phyloP scores from a whole-genome alignment of 2,113 vertebrate genomes.

The Macroglossus sobrinus region DNA sequence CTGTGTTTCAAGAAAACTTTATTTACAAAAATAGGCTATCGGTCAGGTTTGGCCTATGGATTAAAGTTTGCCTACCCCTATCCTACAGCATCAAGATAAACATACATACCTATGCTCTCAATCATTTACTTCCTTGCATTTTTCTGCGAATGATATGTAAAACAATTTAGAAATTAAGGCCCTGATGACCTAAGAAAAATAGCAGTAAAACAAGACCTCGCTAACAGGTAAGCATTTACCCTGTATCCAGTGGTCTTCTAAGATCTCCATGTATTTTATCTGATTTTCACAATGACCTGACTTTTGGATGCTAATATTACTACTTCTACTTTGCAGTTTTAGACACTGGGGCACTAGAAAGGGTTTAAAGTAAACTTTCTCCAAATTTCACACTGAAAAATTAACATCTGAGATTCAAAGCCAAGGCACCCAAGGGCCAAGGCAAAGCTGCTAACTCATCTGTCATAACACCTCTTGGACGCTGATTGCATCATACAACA shows the following conservation, averaged over 20 bases:
- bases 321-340: not conserved
- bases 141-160: not conserved
- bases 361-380: not conserved
- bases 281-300: not conserved
- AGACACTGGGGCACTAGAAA: not conserved
- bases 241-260: not conserved
- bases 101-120: not conserved
- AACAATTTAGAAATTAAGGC: not conserved
- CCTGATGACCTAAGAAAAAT: not conserved
- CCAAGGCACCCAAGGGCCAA: not conserved
- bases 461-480: not conserved
- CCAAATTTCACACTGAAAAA: not conserved
- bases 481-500: accelerated
- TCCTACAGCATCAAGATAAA: not conserved
- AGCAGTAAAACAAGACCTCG: not conserved
- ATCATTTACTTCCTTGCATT: not conserved
- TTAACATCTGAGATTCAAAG: not conserved
- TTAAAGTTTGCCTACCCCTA: not conserved
- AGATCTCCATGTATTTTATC: not conserved
- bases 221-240: not conserved
- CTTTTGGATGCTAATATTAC: not conserved
- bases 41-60: not conserved
- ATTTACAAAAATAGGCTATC: not conserved
- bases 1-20: not conserved
- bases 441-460: not conserved